A percentile compares a stretch with the other conserved stretches of the same genome.
These are phyloP conservation scores for Liposcelis brunnea DNA, from an alignment of 2,888 invertebrate species.

Conservation along the genomic window DNA sequence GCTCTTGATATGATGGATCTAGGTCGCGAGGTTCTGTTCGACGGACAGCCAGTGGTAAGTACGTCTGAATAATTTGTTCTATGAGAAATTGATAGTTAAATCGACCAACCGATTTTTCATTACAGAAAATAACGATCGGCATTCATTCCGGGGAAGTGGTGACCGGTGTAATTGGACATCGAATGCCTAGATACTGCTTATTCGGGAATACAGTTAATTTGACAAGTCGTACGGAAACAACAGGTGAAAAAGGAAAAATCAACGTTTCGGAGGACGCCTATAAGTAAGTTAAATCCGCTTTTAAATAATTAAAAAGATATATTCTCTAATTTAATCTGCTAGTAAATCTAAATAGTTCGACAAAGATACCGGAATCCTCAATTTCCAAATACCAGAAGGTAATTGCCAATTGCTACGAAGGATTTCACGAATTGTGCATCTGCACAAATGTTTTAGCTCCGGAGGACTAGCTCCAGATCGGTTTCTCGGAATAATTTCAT, in stretches of 20 bases:
- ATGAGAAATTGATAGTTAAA: no score
- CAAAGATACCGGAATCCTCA: conserved; percentile 47
- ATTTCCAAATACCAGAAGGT: conserved; percentile 51
- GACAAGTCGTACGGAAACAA: conserved; percentile 85
- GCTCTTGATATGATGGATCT: conserved; percentile 94
- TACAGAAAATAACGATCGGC: conserved; percentile 79
- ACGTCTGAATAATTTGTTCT: no score
- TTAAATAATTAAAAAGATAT: conserved; percentile 2
- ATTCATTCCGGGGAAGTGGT: conserved; percentile 90
- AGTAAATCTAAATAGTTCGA: conserved; percentile 56
- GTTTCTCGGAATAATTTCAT: conserved; percentile 38
- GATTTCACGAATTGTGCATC: conserved; percentile 47
- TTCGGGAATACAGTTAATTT: conserved; percentile 90
- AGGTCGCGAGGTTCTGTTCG: conserved; percentile 69
- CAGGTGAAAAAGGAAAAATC: conserved; percentile 71
- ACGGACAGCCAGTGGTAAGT: conserved; percentile 72
- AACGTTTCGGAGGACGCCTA: conserved; percentile 87
- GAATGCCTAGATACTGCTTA: conserved; percentile 84
- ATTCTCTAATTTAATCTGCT: conserved; percentile 38
- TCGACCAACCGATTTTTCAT: no score
- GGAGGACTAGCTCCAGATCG: conserved; percentile 44
- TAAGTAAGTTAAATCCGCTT: conserved; percentile 37
- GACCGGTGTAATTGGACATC: conserved; percentile 84
- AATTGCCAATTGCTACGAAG: conserved; percentile 52
- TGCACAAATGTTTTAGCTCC: conserved; percentile 58